These are phyloP conservation scores for Willisornis vidua DNA, from an alignment of 2,113 vertebrate species.

Conservation along the genomic window DNA sequence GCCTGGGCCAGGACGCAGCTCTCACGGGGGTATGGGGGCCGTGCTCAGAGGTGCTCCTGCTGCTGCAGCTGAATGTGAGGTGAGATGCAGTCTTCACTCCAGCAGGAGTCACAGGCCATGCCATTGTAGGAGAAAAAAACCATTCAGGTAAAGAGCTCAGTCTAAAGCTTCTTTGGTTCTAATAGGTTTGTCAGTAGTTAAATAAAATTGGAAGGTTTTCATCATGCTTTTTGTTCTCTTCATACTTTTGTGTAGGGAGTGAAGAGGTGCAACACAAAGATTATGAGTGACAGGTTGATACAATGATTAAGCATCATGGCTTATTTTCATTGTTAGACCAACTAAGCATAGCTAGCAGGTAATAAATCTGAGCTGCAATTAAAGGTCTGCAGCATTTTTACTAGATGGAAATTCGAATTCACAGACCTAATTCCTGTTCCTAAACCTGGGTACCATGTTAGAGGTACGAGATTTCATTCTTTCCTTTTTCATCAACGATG, in stretches of 20 bases:
- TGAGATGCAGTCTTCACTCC: background rate
- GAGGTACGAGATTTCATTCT: background rate
- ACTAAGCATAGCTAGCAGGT: background rate
- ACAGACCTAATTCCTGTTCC: background rate
- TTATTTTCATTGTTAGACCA: constrained; percentile 12
- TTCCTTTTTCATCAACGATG: background rate
- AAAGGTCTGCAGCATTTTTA: background rate
- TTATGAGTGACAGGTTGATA: background rate
- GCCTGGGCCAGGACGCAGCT: background rate
- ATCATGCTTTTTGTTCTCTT: background rate
- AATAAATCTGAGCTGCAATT: constrained; percentile 30
- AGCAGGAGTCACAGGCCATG: background rate
- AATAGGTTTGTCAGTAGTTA: background rate
- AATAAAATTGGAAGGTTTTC: background rate
- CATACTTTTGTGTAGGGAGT: background rate
- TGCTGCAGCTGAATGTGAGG: background rate
- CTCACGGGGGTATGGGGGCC: background rate
- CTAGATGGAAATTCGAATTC: background rate
- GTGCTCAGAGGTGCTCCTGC: background rate
- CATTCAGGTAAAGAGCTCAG: background rate
- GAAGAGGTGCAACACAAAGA: background rate
- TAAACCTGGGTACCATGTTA: background rate
- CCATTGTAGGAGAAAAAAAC: background rate
- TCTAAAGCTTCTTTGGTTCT: background rate
- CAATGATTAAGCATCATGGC: background rate